Conservation (phyloP, 2,888 invertebrate species). For the Labia minor region DNA sequence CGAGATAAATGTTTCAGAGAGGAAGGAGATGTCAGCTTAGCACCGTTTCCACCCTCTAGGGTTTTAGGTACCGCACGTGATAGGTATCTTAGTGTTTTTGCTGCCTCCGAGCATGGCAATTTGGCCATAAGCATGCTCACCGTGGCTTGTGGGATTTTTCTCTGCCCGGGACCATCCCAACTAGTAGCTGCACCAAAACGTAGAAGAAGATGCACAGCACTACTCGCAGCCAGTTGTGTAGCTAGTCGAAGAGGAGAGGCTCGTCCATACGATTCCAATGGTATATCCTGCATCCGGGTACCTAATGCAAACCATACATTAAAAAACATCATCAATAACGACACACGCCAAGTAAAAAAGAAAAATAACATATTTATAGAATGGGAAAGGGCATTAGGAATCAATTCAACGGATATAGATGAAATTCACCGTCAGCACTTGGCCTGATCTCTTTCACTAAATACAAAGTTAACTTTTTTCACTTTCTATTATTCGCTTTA, state of each 20-base stretch:
- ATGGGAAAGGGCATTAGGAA: no score
- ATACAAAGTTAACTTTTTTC: no score
- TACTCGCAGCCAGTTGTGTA: conserved; percentile 61
- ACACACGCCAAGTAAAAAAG: no score
- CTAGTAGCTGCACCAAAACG: conserved; percentile 52
- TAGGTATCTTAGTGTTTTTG: conserved; percentile 37
- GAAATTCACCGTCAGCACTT: no score
- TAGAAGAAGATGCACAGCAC: conserved; percentile 61
- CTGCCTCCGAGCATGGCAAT: conserved; percentile 44
- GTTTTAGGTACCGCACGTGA: conserved; percentile 48
- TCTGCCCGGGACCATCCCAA: conserved; percentile 33
- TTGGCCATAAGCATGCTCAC: conserved; percentile 54
- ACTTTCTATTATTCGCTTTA: no score
- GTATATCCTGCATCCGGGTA: not conserved
- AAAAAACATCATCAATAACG: no score
- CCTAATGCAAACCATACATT: not conserved
- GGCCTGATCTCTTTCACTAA: no score
- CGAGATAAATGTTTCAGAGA: conserved; percentile 66
- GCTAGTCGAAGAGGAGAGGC: conserved; percentile 62
- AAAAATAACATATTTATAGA: no score
- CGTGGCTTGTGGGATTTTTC: conserved; percentile 48
- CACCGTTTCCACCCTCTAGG: not conserved
- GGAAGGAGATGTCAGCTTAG: conserved; percentile 38
- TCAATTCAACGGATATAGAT: no score
- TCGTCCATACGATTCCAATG: conserved; percentile 63